Evolutionary conservation across 1,140 invertebrate species (phyloP).

Genomic region (Trichogramma pretiosum): DNA sequence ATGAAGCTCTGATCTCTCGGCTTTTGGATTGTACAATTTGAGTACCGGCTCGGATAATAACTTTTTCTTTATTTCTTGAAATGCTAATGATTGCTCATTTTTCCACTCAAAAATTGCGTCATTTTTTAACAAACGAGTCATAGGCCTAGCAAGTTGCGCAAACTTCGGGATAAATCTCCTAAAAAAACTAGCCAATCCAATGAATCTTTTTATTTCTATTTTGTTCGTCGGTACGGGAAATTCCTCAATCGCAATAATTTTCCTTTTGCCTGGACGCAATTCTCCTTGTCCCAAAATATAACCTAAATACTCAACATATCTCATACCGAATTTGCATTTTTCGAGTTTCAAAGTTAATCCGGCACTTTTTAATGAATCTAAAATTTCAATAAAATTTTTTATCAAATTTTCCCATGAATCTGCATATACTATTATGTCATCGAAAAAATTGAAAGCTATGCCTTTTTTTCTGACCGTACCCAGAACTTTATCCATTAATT

Average conservation of each 20-base stretch:
- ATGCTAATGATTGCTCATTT: background rate
- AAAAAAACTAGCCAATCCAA: conserved; percentile 42
- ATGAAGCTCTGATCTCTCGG: conserved; percentile 22
- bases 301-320: background rate
- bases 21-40: conserved; percentile 26
- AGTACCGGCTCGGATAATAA: conserved; percentile 21
- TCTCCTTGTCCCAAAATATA: conserved; percentile 14
- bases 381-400: conserved; percentile 18
- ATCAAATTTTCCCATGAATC: conserved; percentile 13
- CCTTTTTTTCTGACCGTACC: conserved; percentile 4
- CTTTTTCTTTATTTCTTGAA: background rate
- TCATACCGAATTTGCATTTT: conserved; percentile 6
- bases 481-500: conserved; percentile 13
- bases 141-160: conserved; percentile 23
- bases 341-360: conserved; percentile 18
- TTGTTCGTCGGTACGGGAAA: conserved; percentile 28
- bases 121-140: conserved; percentile 15
- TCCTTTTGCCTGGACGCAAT: conserved; percentile 29
- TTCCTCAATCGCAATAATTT: conserved; percentile 32
- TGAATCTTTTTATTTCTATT: conserved; percentile 37
- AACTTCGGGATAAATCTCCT: conserved; percentile 33
- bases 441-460: conserved; percentile 17
- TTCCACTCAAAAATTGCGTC: background rate
- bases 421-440: conserved; percentile 26
- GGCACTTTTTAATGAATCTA: conserved; percentile 21